These are phyloP conservation scores for Heterotis niloticus DNA, from an alignment of 2,113 vertebrate genomes.

Conservation along the genomic window DNA sequence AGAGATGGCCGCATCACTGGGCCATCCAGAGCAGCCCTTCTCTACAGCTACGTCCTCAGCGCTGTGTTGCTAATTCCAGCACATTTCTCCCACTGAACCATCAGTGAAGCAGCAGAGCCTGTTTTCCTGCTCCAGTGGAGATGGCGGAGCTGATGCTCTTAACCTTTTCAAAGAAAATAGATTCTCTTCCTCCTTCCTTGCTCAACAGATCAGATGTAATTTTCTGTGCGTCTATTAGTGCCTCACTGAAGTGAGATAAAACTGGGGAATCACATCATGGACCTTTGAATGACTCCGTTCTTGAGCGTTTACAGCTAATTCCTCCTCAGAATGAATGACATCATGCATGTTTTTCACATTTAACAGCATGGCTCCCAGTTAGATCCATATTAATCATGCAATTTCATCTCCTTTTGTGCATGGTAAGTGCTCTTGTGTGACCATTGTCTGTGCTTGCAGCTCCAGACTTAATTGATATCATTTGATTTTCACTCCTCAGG, in stretches of 20 bases:
- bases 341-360: constrained; percentile 98
- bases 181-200: constrained; percentile 69
- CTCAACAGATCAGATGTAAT: constrained; percentile 87
- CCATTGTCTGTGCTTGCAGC: constrained; percentile 67
- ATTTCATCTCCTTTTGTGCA: constrained; percentile 97
- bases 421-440: constrained; percentile 79
- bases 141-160: constrained; percentile 96
- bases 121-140: constrained; percentile 88
- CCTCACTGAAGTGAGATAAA: constrained; percentile 99
- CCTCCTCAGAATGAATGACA: constrained; percentile 99
- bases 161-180: constrained; percentile 99
- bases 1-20: too few relatives aligned
- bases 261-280: constrained; percentile 99
- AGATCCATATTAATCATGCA: constrained; percentile 99
- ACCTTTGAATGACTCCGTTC: constrained; percentile 99
- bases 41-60: constrained; percentile 80
- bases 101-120: constrained; percentile 98
- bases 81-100: constrained; percentile 93
- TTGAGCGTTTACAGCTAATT: constrained; percentile 99
- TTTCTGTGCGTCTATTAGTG: constrained; percentile 99
- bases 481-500: too few relatives aligned
- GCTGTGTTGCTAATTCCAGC: constrained; percentile 94
- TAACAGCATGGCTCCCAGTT: constrained; percentile 99
- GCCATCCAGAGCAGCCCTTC: constrained; percentile 76
- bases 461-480: constrained; percentile 92